Conservation (phyloP, 2,888 invertebrate species). For the Melipona beecheii region DNA sequence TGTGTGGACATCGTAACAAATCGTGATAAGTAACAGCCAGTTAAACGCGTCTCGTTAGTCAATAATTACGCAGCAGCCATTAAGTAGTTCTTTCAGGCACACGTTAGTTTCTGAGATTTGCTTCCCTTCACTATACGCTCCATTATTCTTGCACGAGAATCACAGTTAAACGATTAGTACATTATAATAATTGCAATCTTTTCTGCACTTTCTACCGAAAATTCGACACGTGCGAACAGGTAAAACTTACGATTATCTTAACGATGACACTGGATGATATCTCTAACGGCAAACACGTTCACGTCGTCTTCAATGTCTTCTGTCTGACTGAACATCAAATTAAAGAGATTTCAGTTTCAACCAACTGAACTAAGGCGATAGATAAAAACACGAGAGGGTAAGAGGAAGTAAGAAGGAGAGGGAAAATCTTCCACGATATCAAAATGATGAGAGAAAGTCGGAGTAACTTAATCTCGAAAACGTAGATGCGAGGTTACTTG, state of each 20-base stretch:
- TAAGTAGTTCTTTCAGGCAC: constrained; percentile 51
- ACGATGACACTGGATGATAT: background rate
- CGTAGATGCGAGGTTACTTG: constrained; percentile 27
- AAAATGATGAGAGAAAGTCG: background rate
- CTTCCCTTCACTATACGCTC: constrained; percentile 30
- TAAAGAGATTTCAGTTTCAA: too few species aligned
- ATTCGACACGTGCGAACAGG: background rate
- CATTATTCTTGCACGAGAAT: constrained; percentile 64
- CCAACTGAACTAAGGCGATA: too few species aligned
- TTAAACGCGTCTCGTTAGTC: constrained; percentile 36
- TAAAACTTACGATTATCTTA: background rate
- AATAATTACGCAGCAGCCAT: constrained; percentile 51
- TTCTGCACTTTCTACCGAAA: constrained; percentile 17
- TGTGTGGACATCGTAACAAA: background rate
- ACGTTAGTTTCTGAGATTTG: constrained; percentile 47
- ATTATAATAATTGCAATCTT: constrained; percentile 29
- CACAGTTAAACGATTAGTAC: constrained; percentile 74
- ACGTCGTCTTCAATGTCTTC: background rate
- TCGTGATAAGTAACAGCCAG: constrained; percentile 11
- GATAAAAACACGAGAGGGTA: too few species aligned
- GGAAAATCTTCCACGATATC: background rate
- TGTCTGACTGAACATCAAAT: background rate
- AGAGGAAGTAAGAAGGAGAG: background rate
- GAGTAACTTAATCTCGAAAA: constrained; percentile 25
- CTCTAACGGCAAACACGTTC: background rate